Conservation (phyloP, 2,797 vertebrate genomes). For the Spondyliosoma cantharus region DNA sequence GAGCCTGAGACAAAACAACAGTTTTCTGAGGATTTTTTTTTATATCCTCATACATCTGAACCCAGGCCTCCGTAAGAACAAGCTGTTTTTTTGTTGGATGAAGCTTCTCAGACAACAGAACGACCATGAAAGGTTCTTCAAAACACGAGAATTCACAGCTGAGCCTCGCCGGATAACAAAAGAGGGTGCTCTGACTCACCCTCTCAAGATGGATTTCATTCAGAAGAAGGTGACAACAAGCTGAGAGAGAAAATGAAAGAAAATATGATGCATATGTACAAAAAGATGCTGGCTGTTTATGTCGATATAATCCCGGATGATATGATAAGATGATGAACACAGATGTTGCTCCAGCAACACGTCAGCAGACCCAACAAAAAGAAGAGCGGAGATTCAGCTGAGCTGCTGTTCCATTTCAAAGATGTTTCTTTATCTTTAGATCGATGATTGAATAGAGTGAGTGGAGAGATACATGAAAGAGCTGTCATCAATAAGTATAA, state of each 20-base stretch:
- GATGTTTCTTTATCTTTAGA: background rate
- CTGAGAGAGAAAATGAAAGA: slow-evolving; percentile 34
- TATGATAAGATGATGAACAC: slow-evolving; percentile 8
- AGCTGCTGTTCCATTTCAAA: background rate
- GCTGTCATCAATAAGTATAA: no score
- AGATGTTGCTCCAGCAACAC: slow-evolving; percentile 9
- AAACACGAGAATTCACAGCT: slow-evolving; percentile 19
- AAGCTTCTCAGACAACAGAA: slow-evolving; percentile 34
- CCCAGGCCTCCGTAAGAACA: background rate
- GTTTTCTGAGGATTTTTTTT: slow-evolving; percentile 10
- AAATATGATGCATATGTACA: slow-evolving; percentile 8
- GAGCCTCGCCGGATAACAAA: slow-evolving; percentile 6
- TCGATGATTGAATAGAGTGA: background rate
- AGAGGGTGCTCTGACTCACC: background rate
- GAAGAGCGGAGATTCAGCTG: background rate
- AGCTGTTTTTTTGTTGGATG: slow-evolving; percentile 27
- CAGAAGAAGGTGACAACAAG: slow-evolving; percentile 18
- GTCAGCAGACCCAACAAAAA: background rate
- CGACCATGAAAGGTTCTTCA: slow-evolving; percentile 22
- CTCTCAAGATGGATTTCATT: slow-evolving; percentile 22
- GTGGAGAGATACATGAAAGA: no score
- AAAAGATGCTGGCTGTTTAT: slow-evolving; percentile 16
- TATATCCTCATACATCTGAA: slow-evolving; percentile 11
- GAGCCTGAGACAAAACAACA: slow-evolving; percentile 25
- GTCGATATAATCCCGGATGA: slow-evolving; percentile 19